A percentile compares a stretch with the other conserved stretches of the same genome.
These are phyloP conservation scores for Bufo bufo DNA, from an alignment of 2,113 vertebrate genomes.

Conservation along the genomic window DNA sequence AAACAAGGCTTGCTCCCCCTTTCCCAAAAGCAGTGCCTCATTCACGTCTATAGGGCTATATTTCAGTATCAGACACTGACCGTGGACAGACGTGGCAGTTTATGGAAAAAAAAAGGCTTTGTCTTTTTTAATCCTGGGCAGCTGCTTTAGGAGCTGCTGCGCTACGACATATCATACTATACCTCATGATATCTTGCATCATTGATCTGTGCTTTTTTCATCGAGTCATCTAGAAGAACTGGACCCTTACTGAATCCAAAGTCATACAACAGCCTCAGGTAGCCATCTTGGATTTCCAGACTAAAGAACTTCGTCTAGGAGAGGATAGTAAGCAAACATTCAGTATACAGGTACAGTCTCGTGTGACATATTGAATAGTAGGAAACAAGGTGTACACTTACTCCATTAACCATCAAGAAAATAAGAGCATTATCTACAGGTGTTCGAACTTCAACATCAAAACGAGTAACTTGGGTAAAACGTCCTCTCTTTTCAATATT, in stretches of 20 bases:
- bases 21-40: too few species aligned
- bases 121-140: not conserved
- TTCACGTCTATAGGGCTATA: too few species aligned
- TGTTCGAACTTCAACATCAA: slow-evolving; percentile 93
- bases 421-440: slow-evolving; percentile 85
- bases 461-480: slow-evolving; percentile 87
- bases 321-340: slow-evolving; percentile 14
- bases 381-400: slow-evolving; percentile 67
- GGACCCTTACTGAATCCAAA: slow-evolving; percentile 88
- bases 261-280: slow-evolving; percentile 86
- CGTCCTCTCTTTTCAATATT: slow-evolving; percentile 87
- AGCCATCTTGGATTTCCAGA: slow-evolving; percentile 88
- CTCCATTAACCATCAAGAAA: slow-evolving; percentile 90
- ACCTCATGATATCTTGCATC: slow-evolving; percentile 97
- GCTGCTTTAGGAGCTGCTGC: not conserved
- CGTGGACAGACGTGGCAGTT: not conserved
- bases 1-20: too few species aligned
- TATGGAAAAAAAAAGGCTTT: not conserved
- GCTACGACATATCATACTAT: slow-evolving; percentile 23
- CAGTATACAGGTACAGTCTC: not conserved
- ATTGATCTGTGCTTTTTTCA: slow-evolving; percentile 87
- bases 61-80: too few species aligned
- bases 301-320: slow-evolving; percentile 89
- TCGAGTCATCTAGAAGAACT: slow-evolving; percentile 80
- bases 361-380: not conserved